Conservation (phyloP, 2,113 vertebrate species). For the Nematolebias whitei region DNA sequence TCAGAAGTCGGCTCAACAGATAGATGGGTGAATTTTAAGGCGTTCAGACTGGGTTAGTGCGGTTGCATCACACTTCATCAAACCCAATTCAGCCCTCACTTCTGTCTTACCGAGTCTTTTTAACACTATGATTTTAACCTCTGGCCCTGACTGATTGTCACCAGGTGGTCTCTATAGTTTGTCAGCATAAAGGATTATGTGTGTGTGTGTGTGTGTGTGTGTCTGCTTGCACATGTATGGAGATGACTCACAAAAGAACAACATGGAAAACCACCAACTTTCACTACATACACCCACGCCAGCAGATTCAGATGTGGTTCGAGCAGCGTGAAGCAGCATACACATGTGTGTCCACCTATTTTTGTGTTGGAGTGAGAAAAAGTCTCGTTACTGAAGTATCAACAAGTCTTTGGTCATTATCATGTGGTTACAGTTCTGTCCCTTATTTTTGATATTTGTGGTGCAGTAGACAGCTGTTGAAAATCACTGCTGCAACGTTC, state of each 20-base stretch:
- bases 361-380: conserved; percentile 4
- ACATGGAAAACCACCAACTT: conserved; percentile 61
- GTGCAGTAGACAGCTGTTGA: conserved; percentile 30
- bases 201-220: conserved; percentile 19
- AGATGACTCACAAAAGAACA: conserved; percentile 65
- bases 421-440: conserved; percentile 64
- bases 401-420: conserved; percentile 66
- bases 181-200: conserved; percentile 40
- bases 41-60: conserved; percentile 18
- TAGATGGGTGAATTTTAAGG: conserved; percentile 31
- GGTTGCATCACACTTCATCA: conserved; percentile 30
- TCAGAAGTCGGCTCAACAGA: background rate
- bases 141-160: conserved; percentile 67
- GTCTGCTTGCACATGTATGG: conserved; percentile 41
- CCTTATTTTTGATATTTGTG: conserved; percentile 27
- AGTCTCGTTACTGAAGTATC: conserved; percentile 61
- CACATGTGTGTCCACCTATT: conserved; percentile 4
- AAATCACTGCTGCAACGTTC: conserved; percentile 47
- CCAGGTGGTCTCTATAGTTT: conserved; percentile 66
- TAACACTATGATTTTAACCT: conserved; percentile 75
- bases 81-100: conserved; percentile 31
- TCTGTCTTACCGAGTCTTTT: conserved; percentile 34
- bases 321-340: conserved; percentile 29
- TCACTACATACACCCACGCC: conserved; percentile 47
- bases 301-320: conserved; percentile 53